Evolutionary conservation across 92 coral and sea anemone genomes (phyloP).

Genomic region (Ricordea florida): DNA sequence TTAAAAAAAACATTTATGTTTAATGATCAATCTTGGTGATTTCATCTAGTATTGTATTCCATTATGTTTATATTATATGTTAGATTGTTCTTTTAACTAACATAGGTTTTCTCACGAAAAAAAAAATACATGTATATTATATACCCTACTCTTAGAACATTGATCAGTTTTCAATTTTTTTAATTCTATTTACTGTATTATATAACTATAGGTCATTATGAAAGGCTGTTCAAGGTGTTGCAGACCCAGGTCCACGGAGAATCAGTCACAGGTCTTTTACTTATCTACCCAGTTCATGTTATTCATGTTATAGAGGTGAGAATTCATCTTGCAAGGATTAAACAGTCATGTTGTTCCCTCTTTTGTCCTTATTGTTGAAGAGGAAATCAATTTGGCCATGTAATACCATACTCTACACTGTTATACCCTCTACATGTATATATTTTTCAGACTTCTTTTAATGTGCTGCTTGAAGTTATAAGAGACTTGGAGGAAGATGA

Average conservation of each 20-base stretch:
- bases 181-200: background rate
- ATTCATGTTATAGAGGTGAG: constrained; percentile 95
- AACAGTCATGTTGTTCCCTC: too few species aligned
- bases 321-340: background rate
- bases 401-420: too few species aligned
- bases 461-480: constrained; percentile 74
- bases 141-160: too few species aligned
- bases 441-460: constrained; percentile 72
- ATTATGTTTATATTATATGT: too few species aligned
- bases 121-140: too few species aligned
- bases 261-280: constrained; percentile 88
- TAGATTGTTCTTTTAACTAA: too few species aligned
- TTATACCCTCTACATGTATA: background rate
- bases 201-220: constrained; percentile 97
- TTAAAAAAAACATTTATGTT: too few species aligned
- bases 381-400: background rate
- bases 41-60: too few species aligned
- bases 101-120: too few species aligned
- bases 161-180: background rate
- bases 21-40: too few species aligned
- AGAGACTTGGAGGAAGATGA: constrained; percentile 81
- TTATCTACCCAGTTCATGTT: constrained; percentile 90
- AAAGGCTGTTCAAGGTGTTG: constrained; percentile 85
- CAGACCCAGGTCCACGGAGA: constrained; percentile 90
- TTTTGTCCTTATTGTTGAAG: background rate